phyloP scores from a whole-genome alignment of 2,113 vertebrate genomes.

The Holacanthus passer region DNA sequence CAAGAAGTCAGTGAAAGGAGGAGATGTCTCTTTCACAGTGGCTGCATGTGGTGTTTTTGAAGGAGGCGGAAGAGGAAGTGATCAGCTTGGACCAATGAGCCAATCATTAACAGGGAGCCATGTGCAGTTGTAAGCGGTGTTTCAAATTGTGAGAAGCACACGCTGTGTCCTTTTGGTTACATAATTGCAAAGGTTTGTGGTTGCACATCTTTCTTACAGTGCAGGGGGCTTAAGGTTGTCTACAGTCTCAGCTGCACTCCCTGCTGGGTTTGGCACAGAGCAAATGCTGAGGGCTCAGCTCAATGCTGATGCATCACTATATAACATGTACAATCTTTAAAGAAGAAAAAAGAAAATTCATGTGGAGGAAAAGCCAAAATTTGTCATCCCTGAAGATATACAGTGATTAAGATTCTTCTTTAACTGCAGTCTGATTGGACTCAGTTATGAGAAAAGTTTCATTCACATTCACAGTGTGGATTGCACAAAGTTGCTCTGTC shows the following conservation, averaged over 20 bases:
- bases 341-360: not conserved
- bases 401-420: not conserved
- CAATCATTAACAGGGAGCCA: not conserved
- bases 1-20: not conserved
- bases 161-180: not conserved
- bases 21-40: not conserved
- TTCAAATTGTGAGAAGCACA: not conserved
- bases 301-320: not conserved
- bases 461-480: slow-evolving; percentile 7
- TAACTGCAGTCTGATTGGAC: not conserved
- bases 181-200: slow-evolving; percentile 1
- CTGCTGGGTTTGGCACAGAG: not conserved
- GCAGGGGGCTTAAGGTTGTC: not conserved
- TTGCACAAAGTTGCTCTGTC: not conserved
- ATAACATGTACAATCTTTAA: not conserved
- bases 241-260: not conserved
- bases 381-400: no score
- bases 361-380: not conserved
- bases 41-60: not conserved
- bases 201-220: not conserved
- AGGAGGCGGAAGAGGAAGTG: not conserved
- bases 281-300: not conserved
- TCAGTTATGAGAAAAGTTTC: not conserved
- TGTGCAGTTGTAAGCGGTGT: not conserved
- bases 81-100: not conserved